Evolutionary conservation across 2,113 vertebrate genomes (phyloP).

Genomic region (Macroglossus sobrinus): DNA sequence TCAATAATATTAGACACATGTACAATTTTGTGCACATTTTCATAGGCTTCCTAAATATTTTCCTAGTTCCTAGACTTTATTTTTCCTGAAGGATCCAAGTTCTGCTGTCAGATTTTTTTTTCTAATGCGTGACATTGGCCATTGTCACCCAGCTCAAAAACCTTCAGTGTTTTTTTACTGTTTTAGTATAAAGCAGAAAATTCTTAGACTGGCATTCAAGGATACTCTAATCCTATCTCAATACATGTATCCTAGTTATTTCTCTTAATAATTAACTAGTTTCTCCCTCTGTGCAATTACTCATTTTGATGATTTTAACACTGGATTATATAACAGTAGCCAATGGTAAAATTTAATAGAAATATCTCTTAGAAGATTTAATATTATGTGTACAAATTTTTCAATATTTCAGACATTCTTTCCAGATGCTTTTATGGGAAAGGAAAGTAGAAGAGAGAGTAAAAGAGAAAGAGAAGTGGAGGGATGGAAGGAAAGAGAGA

Average conservation of each 20-base stretch:
- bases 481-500: background rate
- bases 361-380: background rate
- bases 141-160: background rate
- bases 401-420: background rate
- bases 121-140: background rate
- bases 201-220: background rate
- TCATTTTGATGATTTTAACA: background rate
- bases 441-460: fast-evolving
- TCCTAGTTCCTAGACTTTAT: background rate
- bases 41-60: background rate
- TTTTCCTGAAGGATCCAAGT: background rate
- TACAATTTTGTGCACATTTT: background rate
- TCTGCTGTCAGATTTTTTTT: background rate
- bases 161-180: background rate
- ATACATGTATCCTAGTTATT: background rate
- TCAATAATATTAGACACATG: background rate
- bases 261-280: background rate
- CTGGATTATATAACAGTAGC: background rate
- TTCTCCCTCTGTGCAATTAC: background rate
- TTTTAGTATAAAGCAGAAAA: background rate
- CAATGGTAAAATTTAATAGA: background rate
- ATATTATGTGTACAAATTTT: background rate
- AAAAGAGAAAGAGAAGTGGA: background rate
- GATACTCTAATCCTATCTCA: too few species aligned
- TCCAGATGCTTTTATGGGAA: background rate